Evolutionary conservation across 2,113 vertebrate species (phyloP).

Genomic region (Cinclus mexicanus): DNA sequence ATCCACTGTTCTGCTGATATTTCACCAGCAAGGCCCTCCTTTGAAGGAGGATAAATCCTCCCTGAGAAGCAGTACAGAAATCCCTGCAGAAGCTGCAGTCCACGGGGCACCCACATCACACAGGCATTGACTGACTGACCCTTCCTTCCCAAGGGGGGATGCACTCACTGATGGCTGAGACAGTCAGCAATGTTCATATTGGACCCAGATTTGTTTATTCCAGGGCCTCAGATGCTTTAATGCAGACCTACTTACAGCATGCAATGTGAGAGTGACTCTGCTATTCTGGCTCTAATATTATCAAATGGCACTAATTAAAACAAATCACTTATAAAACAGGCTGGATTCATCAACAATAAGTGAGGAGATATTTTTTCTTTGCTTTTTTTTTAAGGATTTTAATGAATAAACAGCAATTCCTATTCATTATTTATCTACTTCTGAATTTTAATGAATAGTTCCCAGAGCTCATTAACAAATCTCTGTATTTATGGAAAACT

Average conservation of each 20-base stretch:
- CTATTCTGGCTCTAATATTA: conserved; percentile 15
- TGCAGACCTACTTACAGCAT: background rate
- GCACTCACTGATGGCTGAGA: rapidly evolving
- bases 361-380: conserved; percentile 1
- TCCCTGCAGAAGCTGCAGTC: background rate
- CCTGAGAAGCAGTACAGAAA: background rate
- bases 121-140: background rate
- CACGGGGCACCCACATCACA: rapidly evolving
- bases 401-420: conserved; percentile 72
- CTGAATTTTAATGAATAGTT: conserved; percentile 77
- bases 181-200: background rate
- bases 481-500: conserved; percentile 76
- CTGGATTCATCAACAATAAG: conserved; percentile 60
- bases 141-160: background rate
- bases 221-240: background rate
- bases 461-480: conserved; percentile 76
- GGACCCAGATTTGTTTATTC: background rate
- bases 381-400: conserved; percentile 24
- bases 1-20: background rate
- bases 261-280: background rate
- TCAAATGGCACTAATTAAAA: conserved; percentile 70
- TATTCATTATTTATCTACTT: conserved; percentile 75
- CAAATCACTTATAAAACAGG: conserved; percentile 40
- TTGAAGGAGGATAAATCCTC: background rate
- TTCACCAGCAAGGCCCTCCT: background rate